Evolutionary conservation across 2,888 invertebrate genomes (phyloP).

Genomic region (Aphidius colemani): DNA sequence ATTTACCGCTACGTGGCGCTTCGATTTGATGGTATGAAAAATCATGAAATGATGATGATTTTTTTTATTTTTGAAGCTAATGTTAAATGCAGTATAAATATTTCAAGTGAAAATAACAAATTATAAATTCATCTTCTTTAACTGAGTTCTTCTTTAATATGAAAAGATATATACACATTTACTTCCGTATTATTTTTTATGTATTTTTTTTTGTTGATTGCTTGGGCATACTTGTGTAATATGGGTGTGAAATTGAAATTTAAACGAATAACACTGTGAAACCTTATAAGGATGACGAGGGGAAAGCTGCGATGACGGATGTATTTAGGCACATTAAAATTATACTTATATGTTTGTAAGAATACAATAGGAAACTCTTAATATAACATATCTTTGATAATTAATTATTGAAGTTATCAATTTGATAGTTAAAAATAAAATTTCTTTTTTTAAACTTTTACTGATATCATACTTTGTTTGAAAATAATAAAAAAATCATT

Average conservation of each 20-base stretch:
- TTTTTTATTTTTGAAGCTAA: neutral
- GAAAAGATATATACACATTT: neutral
- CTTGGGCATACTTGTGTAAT: neutral
- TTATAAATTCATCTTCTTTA: neutral
- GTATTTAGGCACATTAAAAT: slow-evolving; percentile 9
- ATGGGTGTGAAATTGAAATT: slow-evolving; percentile 2
- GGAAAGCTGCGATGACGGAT: slow-evolving; percentile 20
- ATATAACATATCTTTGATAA: no score
- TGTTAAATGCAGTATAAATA: neutral
- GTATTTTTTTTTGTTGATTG: neutral
- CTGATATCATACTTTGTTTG: no score
- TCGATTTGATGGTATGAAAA: no score
- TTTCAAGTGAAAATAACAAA: neutral
- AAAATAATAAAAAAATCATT: no score
- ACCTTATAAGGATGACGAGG: slow-evolving; percentile 18
- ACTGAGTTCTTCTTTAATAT: neutral
- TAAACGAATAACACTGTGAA: slow-evolving; percentile 10
- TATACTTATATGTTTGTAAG: slow-evolving; percentile 7
- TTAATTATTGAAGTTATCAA: no score
- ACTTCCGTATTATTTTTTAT: neutral
- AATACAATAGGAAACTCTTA: slow-evolving; percentile 4
- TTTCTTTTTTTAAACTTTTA: no score
- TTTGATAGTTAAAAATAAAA: no score
- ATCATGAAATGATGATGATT: neutral
- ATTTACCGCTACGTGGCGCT: no score